Conservation (phyloP, 2,113 vertebrate species). For the Gulo gulo region DNA sequence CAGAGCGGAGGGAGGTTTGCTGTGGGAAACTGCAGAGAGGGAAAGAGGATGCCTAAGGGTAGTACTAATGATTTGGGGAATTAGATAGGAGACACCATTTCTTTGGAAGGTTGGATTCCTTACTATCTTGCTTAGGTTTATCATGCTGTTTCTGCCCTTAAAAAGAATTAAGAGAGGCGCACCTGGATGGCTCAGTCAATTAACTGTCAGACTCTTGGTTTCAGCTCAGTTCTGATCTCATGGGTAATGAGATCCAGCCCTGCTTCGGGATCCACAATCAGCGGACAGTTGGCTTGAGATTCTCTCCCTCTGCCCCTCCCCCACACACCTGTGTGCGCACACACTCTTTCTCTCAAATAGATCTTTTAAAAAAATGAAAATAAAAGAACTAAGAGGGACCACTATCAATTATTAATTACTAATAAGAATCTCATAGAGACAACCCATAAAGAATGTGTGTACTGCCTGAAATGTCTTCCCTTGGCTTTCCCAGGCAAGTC, state of each 20-base stretch:
- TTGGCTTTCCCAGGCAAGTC: not conserved
- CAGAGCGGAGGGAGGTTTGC: not conserved
- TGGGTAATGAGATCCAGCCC: not conserved
- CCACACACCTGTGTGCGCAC: not conserved
- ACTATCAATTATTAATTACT: not conserved
- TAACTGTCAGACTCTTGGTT: not conserved
- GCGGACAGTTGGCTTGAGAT: not conserved
- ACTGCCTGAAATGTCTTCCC: not conserved
- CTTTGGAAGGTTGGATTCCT: not conserved
- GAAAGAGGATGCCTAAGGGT: not conserved
- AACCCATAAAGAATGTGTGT: not conserved
- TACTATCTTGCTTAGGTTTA: not conserved
- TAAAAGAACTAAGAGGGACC: not conserved
- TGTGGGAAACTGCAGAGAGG: not conserved
- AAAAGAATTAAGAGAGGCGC: not conserved
- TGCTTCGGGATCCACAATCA: fast-evolving
- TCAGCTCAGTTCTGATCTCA: not conserved
- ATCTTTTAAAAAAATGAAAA: not conserved
- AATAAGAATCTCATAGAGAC: not conserved
- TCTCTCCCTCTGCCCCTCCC: not conserved
- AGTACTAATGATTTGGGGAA: not conserved
- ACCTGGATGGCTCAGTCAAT: not conserved
- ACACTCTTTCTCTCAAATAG: not conserved
- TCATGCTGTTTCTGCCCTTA: not conserved
- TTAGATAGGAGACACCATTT: not conserved